A percentile compares a stretch with the other conserved stretches of the same genome.
Evolutionary conservation across 2,797 vertebrate genomes (phyloP).

Genomic region (Coregonus sp.): DNA sequence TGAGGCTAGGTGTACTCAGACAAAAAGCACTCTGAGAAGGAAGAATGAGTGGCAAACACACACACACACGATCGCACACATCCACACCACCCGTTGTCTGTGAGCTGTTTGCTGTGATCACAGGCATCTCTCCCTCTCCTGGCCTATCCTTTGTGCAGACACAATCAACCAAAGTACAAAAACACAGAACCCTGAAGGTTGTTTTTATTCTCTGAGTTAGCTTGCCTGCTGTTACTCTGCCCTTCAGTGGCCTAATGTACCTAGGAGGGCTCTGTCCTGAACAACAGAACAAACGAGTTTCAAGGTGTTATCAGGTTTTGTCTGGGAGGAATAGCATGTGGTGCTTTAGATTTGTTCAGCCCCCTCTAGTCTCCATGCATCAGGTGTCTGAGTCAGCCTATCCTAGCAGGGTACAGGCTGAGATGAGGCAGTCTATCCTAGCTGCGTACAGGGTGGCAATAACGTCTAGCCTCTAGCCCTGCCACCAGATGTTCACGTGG

Average conservation of each 20-base stretch:
- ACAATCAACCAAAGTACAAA: background rate
- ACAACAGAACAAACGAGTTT: constrained; percentile 1
- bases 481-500: constrained; percentile 7
- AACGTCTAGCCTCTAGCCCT: background rate
- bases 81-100: background rate
- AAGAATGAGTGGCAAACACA: constrained; percentile 2
- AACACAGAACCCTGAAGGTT: constrained; percentile 14
- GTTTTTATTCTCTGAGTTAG: constrained; percentile 21
- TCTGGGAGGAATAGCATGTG: background rate
- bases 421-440: background rate
- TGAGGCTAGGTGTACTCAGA: background rate
- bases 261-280: background rate
- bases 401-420: background rate
- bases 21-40: background rate
- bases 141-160: background rate
- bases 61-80: background rate
- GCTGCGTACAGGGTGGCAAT: too few relatives aligned
- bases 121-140: background rate
- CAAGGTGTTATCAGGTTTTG: background rate
- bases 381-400: background rate
- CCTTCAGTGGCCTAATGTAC: background rate
- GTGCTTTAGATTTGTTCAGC: background rate
- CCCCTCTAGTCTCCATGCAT: background rate
- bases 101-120: background rate
- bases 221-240: background rate